Evolutionary conservation across 2,888 invertebrate genomes (phyloP), one percentile per base, ranked within the genome.

Genomic region (Tribolium freemani): DNA sequence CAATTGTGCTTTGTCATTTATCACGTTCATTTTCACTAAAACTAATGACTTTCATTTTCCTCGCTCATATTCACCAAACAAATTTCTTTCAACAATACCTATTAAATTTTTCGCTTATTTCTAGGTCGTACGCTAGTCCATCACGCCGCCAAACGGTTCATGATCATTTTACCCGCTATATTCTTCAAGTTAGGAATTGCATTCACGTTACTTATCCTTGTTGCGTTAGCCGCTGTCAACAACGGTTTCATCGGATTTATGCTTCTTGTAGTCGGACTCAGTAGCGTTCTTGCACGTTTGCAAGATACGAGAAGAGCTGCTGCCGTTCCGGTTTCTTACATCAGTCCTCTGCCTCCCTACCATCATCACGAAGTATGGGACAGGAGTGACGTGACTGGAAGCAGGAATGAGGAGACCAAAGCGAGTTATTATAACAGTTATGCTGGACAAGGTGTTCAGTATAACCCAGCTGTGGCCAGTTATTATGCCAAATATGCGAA

Each of bases 141-240:
- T 84, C 92, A 92, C 83, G 90, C 92, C 9, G 85, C 93, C 76
- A 92, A 93, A 80, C 88, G 93, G 26, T 88, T 93, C 58, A 91
- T 92, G 73, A 90, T 93, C 82, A 90, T 93, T 44, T 87, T 93
- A 78, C 89, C 93, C 50, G 93, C 93, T 0, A 91, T 93, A 69
- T 93, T 93, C 88, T 93, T 93, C 87, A 93, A 93, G 67, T 84
- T 93, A 79, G 94, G 94, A 13, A 91, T 93, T 60, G 93, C 93
- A 69, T 93, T 93, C 60, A 93, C 93, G 0, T 87, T 93, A 57
- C 70, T 83, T 69, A 89, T 92, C 78, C 90, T 93, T 0, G 89
- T 94, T 3, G 91, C 93, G 0, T 90, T 93, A 46, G 91, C 93
- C 66, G 92, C 93, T 4, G 91, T 93, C 57, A 93, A 93, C 86